A percentile compares a stretch with the other conserved stretches of the same genome.
These are phyloP conservation scores for Mastigias papua DNA, from an alignment of 30 jellyfish, hydroid and myxozoan genomes.

Conservation along the genomic window DNA sequence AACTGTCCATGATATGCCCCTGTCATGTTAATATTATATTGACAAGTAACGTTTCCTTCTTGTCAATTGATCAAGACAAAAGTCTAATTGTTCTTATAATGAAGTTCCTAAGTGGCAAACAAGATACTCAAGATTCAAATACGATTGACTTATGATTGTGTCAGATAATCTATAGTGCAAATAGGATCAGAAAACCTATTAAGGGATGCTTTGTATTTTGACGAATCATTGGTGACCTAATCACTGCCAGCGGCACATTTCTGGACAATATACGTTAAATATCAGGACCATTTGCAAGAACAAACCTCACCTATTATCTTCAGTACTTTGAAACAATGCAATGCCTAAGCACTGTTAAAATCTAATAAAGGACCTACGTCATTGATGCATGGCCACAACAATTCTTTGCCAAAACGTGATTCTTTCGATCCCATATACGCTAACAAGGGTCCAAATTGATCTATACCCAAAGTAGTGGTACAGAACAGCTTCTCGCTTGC, in stretches of 20 bases:
- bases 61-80: background rate
- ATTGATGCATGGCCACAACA: no score
- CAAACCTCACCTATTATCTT: no score
- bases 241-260: background rate
- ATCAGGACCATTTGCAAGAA: no score
- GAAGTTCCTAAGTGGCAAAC: background rate
- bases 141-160: conserved; percentile 1
- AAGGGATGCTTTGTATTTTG: background rate
- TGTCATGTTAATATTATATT: background rate
- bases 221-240: background rate
- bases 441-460: no score
- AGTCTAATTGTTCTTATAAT: background rate
- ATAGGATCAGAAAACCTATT: conserved; percentile 12
- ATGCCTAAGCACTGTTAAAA: no score
- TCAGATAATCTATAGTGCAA: conserved; percentile 14
- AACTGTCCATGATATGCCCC: background rate
- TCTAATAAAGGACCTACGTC: no score
- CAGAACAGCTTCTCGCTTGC: no score
- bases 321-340: no score
- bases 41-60: background rate
- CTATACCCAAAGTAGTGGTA: no score
- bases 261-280: no score
- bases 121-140: conserved; percentile 6
- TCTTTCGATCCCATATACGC: no score
- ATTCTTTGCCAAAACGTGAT: no score